Evolutionary conservation across 2,113 vertebrate species (phyloP).

Genomic region (Ancistrus triradiatus): DNA sequence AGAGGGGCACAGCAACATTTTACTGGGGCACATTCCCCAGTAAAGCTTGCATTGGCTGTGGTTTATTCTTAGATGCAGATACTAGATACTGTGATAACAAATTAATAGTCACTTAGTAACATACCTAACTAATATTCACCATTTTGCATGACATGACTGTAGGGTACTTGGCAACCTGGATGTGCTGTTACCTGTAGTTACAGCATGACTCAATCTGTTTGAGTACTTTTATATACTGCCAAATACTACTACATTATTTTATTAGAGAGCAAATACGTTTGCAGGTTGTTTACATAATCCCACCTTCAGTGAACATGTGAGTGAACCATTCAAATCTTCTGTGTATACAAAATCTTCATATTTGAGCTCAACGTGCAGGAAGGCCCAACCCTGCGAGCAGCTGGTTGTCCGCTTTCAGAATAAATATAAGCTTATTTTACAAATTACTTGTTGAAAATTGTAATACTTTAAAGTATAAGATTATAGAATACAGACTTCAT

Average conservation of each 20-base stretch:
- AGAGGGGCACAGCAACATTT: not conserved
- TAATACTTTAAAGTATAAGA: not conserved
- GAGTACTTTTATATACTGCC: not conserved
- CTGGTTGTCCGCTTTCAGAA: too few relatives aligned
- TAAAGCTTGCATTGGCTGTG: too few relatives aligned
- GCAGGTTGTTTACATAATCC: not conserved
- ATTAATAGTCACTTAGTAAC: not conserved
- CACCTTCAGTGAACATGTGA: too few relatives aligned
- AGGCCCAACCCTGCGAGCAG: too few relatives aligned
- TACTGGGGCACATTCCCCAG: too few relatives aligned
- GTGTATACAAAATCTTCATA: not conserved
- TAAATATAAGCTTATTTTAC: not conserved
- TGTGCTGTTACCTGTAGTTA: constrained; percentile 6
- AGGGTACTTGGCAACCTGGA: not conserved
- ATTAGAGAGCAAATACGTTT: not conserved
- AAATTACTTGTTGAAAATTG: not conserved
- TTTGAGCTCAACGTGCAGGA: not conserved
- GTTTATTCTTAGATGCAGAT: not conserved
- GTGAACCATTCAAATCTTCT: too few relatives aligned
- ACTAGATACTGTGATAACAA: too few relatives aligned
- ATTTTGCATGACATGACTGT: not conserved
- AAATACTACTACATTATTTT: not conserved
- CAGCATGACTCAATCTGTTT: constrained; percentile 16
- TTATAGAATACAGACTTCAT: too few relatives aligned
- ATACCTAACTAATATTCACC: constrained; percentile 9